A percentile compares a stretch with the other conserved stretches of the same genome.
phyloP scores from a whole-genome alignment of 2,797 vertebrate genomes.

The Parambassis ranga region DNA sequence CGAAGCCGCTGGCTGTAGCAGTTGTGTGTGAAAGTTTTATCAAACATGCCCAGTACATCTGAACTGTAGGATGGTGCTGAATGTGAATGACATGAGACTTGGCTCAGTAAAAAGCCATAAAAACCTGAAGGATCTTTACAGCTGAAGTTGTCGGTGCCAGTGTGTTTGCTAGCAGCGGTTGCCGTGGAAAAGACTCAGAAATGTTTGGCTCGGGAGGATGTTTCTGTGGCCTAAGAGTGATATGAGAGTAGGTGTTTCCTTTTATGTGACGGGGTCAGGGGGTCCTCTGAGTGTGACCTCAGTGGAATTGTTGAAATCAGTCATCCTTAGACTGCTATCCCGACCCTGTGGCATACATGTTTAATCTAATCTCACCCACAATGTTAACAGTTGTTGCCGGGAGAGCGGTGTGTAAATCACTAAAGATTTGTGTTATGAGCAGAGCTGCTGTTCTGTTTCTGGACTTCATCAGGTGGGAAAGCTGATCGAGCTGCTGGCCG shows the following conservation, averaged over 20 bases:
- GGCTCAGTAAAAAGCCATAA: constrained; percentile 51
- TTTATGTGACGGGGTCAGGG: constrained; percentile 74
- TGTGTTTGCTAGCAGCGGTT: constrained; percentile 60
- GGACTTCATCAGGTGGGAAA: constrained; percentile 88
- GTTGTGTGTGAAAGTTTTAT: constrained; percentile 64
- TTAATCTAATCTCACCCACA: constrained; percentile 50
- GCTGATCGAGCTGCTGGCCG: constrained; percentile 94
- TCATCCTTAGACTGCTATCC: constrained; percentile 56
- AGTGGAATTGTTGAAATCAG: constrained; percentile 67
- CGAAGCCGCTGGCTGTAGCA: constrained; percentile 28
- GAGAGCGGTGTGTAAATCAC: constrained; percentile 8
- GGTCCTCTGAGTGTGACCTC: constrained; percentile 67
- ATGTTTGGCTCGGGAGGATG: constrained; percentile 74
- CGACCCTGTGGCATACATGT: constrained; percentile 35
- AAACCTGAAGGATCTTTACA: constrained; percentile 66
- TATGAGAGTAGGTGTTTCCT: constrained; percentile 78
- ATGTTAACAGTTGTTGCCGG: constrained; percentile 23
- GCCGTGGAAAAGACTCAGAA: constrained; percentile 69
- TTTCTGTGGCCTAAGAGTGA: constrained; percentile 64
- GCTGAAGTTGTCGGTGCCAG: constrained; percentile 52
- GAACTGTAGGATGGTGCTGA: constrained; percentile 44
- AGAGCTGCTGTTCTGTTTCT: neutral
- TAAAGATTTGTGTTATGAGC: constrained; percentile 3
- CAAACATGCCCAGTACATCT: constrained; percentile 45
- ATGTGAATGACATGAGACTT: constrained; percentile 53